Evolutionary conservation across 1,140 invertebrate genomes (phyloP).

Genomic region (Potamilus streckersoni): DNA sequence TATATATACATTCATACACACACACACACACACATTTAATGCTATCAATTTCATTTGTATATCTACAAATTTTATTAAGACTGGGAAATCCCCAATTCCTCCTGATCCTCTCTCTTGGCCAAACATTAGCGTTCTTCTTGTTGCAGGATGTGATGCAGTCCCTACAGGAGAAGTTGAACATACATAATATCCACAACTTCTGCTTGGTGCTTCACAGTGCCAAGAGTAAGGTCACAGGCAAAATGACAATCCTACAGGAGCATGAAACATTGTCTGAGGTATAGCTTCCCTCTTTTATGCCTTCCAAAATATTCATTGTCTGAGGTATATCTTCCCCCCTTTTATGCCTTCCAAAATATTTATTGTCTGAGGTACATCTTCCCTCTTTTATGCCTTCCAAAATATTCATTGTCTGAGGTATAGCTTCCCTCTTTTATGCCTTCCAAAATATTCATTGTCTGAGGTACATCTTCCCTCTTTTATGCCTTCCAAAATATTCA

Average conservation of each 20-base stretch:
- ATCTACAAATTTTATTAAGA: background rate
- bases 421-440: slow-evolving; percentile 25
- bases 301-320: slow-evolving; percentile 46
- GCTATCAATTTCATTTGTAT: background rate
- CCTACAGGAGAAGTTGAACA: slow-evolving; percentile 85
- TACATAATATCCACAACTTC: slow-evolving; percentile 85
- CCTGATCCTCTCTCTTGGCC: background rate
- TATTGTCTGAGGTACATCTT: slow-evolving; percentile 79
- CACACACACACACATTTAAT: background rate
- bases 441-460: slow-evolving; percentile 71
- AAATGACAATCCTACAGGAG: slow-evolving; percentile 85
- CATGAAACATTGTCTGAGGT: slow-evolving; percentile 87
- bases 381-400: too few species aligned
- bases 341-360: too few species aligned
- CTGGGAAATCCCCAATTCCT: background rate
- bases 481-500: slow-evolving; percentile 40
- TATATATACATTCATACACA: background rate
- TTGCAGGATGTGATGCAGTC: slow-evolving; percentile 84
- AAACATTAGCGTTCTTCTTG: slow-evolving; percentile 3
- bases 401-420: slow-evolving; percentile 79
- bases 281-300: slow-evolving; percentile 39
- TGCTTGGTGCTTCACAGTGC: slow-evolving; percentile 91
- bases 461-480: slow-evolving; percentile 73
- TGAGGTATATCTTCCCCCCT: slow-evolving; percentile 74
- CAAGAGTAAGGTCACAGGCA: slow-evolving; percentile 85